Base-by-base conservation (phyloP, 1,140 invertebrate species). In the Oryzaephilus surinamensis region DNA sequence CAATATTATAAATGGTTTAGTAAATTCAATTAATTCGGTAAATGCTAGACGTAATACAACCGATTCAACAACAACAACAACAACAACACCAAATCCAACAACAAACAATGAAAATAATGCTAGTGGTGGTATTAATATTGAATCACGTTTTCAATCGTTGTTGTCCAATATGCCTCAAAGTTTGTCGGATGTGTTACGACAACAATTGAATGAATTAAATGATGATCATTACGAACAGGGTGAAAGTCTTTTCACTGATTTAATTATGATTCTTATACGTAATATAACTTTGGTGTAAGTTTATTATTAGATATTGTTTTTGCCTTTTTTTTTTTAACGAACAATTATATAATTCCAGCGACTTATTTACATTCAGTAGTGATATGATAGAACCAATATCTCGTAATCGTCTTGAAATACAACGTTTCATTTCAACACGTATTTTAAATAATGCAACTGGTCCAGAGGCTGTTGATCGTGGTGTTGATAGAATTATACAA, bases 351-450 rank as follows among this genome's bases (percentile, higher is more conserved):
- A 23, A 39, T 55, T 48, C 14, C 23, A 59, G 56, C 7, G 59
- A 61, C 41, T 26, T 59, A 8, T 44, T 57, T 6, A 24, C 43
- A 5, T 28, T 60, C 15, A 51, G 48, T 30, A 45, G 33, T 21
- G 54, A 54, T 6, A 50, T 50, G 32, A 33, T 54, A 20, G 50
- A 56, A 11, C 55, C 55, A 2, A 33, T 57, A 8, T 40, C 54
- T 41, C 45, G 55, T 19, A 58, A 63, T 1, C 50, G 53, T 36
- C 55, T 58, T 15, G 42, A 69, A 19, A 63, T 68, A 7, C 60
- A 71, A 32, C 38, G 56, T 4, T 70, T 73, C 52, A 48, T 73
- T 20, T 42, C 66, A 13, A 51, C 54, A 8, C 48, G 70, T 8
- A 57, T 70, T 20, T 54, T 65, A 17, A 62, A 68, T 13, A 57